These are phyloP conservation scores for Dendrocincla tyrannina DNA, from an alignment of 2,797 vertebrate species.

Conservation along the genomic window DNA sequence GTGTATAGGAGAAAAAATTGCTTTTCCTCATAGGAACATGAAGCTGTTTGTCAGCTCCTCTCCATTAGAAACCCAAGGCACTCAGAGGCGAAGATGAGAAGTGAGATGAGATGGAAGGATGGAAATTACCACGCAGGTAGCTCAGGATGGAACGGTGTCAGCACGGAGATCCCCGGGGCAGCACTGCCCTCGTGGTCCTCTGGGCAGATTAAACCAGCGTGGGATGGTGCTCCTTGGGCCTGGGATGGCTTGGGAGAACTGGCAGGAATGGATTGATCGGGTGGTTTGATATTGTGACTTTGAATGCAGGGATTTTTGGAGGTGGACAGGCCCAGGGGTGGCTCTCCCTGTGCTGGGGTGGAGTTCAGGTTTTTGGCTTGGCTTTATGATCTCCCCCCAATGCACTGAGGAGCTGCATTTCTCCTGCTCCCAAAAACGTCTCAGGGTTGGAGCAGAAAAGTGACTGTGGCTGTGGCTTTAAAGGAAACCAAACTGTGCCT, in stretches of 20 bases:
- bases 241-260: neutral
- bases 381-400: neutral
- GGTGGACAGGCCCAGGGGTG: neutral
- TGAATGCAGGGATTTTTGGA: neutral
- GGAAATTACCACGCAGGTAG: slow-evolving; percentile 2
- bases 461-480: neutral
- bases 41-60: neutral
- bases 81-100: neutral
- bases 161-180: slow-evolving; percentile 28
- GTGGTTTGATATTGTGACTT: rapidly evolving
- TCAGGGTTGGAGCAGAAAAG: neutral
- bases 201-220: neutral
- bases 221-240: neutral
- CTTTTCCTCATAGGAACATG: neutral
- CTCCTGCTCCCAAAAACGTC: neutral
- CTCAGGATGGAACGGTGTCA: neutral
- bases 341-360: neutral
- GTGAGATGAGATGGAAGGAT: slow-evolving; percentile 9
- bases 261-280: neutral
- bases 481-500: slow-evolving; percentile 10
- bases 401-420: neutral
- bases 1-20: neutral
- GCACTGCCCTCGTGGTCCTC: neutral
- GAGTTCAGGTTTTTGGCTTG: neutral
- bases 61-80: neutral